A percentile compares a stretch with the other conserved stretches of the same genome.
phyloP scores from a whole-genome alignment of 2,888 invertebrate genomes.

The Rhamnusium bicolor region DNA sequence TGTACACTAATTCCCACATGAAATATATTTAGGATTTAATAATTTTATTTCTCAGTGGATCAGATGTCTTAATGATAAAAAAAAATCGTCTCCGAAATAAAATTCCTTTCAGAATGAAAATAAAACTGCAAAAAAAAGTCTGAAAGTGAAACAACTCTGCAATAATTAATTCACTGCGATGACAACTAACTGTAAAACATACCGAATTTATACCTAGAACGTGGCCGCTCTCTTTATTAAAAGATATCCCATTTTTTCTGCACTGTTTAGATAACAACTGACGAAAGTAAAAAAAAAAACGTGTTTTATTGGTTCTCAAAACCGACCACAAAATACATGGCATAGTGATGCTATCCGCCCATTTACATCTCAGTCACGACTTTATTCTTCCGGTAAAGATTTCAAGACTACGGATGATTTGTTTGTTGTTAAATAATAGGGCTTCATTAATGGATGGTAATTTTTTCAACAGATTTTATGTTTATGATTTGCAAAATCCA shows the following conservation, averaged over 20 bases:
- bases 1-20: not conserved
- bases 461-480: conserved; percentile 12
- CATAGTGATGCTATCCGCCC: conserved; percentile 17
- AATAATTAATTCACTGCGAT: not conserved
- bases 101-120: not conserved
- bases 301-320: not conserved
- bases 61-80: not conserved
- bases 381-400: conserved; percentile 15
- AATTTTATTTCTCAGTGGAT: no score
- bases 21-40: not conserved
- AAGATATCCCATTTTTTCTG: not conserved
- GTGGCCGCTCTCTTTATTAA: no score
- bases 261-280: not conserved
- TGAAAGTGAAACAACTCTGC: not conserved
- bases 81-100: not conserved
- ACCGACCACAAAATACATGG: not conserved
- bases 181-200: not conserved
- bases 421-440: conserved; percentile 20
- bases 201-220: not conserved
- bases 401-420: conserved; percentile 18
- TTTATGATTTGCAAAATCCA: conserved; percentile 3
- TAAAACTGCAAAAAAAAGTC: not conserved
- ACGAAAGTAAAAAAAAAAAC: conserved; percentile 9
- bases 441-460: conserved; percentile 16
- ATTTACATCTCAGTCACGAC: conserved; percentile 21